Conservation (phyloP, 2,888 invertebrate species). For the Pseudanteris insignis region DNA sequence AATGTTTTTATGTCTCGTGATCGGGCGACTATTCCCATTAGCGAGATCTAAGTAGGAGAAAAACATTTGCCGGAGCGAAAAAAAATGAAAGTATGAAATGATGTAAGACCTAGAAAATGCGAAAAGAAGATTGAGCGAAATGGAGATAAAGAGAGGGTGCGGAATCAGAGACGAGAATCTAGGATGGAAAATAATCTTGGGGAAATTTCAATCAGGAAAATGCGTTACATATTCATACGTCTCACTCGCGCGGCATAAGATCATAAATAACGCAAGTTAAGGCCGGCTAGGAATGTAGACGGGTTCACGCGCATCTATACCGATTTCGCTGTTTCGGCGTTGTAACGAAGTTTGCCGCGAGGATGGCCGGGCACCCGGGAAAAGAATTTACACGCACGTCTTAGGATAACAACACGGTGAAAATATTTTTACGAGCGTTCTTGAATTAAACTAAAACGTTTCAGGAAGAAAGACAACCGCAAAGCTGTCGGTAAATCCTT, state of each 20-base stretch:
- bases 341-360: conserved; percentile 42
- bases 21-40: conserved; percentile 22
- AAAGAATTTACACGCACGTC: conserved; percentile 38
- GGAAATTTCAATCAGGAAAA: conserved; percentile 66
- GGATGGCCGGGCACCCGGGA: conserved; percentile 32
- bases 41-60: conserved; percentile 12
- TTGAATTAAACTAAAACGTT: conserved; percentile 44
- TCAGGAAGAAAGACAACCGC: conserved; percentile 41
- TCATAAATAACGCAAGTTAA: conserved; percentile 54
- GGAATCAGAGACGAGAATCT: conserved; percentile 32
- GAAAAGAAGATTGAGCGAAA: conserved; percentile 33
- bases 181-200: conserved; percentile 56
- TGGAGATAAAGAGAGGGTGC: conserved; percentile 40
- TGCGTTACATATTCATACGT: conserved; percentile 63
- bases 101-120: conserved; percentile 16
- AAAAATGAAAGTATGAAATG: conserved; percentile 31
- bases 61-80: conserved; percentile 26
- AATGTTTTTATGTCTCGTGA: conserved; percentile 25
- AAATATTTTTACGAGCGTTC: conserved; percentile 43
- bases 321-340: conserved; percentile 39
- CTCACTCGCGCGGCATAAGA: conserved; percentile 37
- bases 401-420: conserved; percentile 38
- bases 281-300: conserved; percentile 49
- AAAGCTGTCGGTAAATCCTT: conserved; percentile 44
- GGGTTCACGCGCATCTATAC: conserved; percentile 35